These are phyloP conservation scores for Falco concolor DNA, from an alignment of 2,797 vertebrate genomes.

Conservation along the genomic window DNA sequence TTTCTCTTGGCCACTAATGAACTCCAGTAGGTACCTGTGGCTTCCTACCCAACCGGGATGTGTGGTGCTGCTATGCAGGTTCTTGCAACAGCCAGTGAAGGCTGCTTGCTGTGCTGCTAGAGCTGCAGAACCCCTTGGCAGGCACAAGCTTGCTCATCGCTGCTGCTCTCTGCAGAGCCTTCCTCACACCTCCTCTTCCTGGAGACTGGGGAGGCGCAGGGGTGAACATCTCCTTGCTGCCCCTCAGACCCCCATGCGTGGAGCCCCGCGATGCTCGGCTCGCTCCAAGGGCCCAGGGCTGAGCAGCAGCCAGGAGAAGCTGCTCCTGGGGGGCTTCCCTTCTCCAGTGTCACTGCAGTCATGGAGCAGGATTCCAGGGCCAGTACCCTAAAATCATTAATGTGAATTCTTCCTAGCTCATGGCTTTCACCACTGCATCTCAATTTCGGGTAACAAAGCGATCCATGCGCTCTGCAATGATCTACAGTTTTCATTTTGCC, in stretches of 20 bases:
- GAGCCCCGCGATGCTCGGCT: neutral
- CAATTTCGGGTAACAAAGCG: neutral
- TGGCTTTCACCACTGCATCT: neutral
- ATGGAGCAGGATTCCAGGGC: neutral
- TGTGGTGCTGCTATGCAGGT: accelerated
- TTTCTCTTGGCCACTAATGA: neutral
- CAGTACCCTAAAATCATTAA: neutral
- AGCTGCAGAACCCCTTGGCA: neutral
- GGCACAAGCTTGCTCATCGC: neutral
- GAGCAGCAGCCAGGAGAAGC: neutral
- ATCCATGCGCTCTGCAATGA: neutral
- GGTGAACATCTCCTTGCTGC: too few relatives aligned
- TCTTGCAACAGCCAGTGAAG: too few relatives aligned
- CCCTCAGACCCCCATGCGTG: accelerated
- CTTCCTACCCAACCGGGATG: accelerated
- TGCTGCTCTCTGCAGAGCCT: neutral
- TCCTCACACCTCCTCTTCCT: neutral
- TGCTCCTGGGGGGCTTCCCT: neutral
- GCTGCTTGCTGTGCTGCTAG: neutral
- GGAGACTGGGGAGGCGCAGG: neutral
- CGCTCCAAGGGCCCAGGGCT: neutral
- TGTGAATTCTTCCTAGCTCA: neutral
- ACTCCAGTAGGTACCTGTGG: accelerated
- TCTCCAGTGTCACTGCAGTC: too few relatives aligned
- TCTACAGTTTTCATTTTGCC: neutral